A percentile compares a stretch with the other conserved stretches of the same genome.
Conservation (phyloP, 2,113 vertebrate species). For the Pantherophis guttatus region DNA sequence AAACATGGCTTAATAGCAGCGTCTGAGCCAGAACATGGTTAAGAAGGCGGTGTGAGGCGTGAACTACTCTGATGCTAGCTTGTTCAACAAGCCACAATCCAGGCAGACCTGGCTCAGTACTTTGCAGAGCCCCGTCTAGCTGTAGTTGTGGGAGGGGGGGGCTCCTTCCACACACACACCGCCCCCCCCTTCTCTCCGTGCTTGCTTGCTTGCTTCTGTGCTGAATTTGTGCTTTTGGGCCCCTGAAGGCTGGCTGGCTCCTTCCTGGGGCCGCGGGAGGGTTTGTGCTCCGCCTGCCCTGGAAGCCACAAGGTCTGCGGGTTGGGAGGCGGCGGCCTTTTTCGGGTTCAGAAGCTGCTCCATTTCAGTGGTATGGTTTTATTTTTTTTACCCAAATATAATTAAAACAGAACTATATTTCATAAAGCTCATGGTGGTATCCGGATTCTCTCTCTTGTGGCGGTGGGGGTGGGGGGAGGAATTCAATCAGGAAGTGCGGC, state of each 20-base stretch:
- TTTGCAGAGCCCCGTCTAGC: neutral
- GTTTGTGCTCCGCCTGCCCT: neutral
- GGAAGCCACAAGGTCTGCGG: neutral
- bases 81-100: neutral
- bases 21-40: neutral
- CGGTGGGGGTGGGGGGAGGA: neutral
- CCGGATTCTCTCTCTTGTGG: neutral
- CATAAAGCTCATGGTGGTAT: conserved; percentile 42
- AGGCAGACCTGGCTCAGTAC: neutral
- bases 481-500: neutral
- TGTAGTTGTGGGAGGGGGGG: neutral
- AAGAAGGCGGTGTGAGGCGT: neutral
- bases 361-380: conserved; percentile 44
- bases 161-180: neutral
- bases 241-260: neutral
- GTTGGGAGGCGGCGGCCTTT: conserved; percentile 9
- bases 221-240: neutral
- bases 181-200: neutral
- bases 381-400: conserved; percentile 66
- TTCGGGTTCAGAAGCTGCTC: conserved; percentile 38
- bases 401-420: conserved; percentile 76
- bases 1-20: neutral
- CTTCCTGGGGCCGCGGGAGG: neutral
- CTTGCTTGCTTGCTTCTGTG: neutral
- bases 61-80: neutral